phyloP scores from a whole-genome alignment of 1,140 invertebrate species.

The Contarinia nasturtii region DNA sequence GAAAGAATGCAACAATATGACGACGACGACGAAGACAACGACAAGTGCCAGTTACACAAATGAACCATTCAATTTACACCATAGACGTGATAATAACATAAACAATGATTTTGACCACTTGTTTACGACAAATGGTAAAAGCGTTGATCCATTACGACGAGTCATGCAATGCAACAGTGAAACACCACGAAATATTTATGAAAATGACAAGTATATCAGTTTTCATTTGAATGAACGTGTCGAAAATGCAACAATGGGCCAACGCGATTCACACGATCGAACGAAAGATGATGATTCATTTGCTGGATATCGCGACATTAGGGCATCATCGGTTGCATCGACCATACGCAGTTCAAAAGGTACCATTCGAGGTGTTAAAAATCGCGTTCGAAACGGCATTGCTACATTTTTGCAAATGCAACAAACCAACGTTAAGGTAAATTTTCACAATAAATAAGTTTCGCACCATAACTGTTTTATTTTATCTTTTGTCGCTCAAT shows the following conservation, averaged over 20 bases:
- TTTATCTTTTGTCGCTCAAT: no score
- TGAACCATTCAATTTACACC: neutral
- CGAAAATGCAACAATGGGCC: conserved; percentile 16
- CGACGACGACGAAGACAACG: no score
- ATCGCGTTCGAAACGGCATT: conserved; percentile 81
- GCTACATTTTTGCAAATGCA: conserved; percentile 78
- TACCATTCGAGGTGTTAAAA: conserved; percentile 81
- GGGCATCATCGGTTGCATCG: conserved; percentile 34
- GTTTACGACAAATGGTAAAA: conserved; percentile 3
- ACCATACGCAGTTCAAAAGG: conserved; percentile 77
- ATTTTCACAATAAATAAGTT: no score
- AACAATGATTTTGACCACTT: conserved; percentile 14
- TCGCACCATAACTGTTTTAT: no score
- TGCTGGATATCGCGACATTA: conserved; percentile 57
- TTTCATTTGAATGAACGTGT: conserved; percentile 56
- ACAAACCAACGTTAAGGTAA: conserved; percentile 46
- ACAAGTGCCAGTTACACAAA: neutral
- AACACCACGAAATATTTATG: conserved; percentile 32
- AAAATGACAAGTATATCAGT: conserved; percentile 56
- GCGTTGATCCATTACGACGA: conserved; percentile 3
- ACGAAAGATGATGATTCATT: conserved; percentile 39
- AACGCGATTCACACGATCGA: conserved; percentile 19
- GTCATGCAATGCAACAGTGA: conserved; percentile 12
- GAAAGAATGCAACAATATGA: no score
- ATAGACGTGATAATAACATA: neutral